phyloP scores from a whole-genome alignment of 2,797 vertebrate genomes.

The Acanthornis magna region DNA sequence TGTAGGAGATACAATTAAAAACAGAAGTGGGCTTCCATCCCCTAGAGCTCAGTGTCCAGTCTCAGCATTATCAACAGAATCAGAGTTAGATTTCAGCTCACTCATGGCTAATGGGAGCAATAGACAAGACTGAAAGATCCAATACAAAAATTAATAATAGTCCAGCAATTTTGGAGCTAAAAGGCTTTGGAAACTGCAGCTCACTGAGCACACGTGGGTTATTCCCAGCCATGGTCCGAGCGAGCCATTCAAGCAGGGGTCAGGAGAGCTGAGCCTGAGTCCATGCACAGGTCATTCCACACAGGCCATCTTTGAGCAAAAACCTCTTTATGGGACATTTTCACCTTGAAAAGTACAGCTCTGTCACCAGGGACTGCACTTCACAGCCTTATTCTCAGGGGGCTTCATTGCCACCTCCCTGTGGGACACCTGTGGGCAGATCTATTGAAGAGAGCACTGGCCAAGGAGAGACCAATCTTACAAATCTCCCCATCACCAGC shows the following conservation, averaged over 20 bases:
- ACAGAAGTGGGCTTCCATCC: conserved; percentile 57
- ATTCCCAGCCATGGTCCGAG: background rate
- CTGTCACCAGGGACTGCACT: background rate
- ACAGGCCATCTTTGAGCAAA: background rate
- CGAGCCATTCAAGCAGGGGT: rapidly evolving
- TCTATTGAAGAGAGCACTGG: background rate
- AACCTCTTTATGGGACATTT: rapidly evolving
- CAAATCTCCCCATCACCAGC: background rate
- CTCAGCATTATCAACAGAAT: background rate
- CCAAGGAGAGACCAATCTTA: background rate
- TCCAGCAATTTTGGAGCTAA: background rate
- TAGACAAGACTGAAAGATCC: background rate
- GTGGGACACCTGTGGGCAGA: background rate
- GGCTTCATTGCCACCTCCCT: background rate
- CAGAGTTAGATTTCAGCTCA: background rate
- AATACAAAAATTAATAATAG: background rate
- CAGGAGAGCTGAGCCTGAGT: background rate
- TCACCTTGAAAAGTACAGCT: background rate
- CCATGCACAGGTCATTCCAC: background rate
- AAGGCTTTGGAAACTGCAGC: background rate
- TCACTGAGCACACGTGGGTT: rapidly evolving
- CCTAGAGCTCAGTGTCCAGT: conserved; percentile 56
- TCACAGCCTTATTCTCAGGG: background rate
- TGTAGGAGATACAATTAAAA: conserved; percentile 8
- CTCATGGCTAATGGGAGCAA: background rate